Base-by-base conservation (phyloP, 1,140 invertebrate genomes). In the Lasaia peninsularis region DNA sequence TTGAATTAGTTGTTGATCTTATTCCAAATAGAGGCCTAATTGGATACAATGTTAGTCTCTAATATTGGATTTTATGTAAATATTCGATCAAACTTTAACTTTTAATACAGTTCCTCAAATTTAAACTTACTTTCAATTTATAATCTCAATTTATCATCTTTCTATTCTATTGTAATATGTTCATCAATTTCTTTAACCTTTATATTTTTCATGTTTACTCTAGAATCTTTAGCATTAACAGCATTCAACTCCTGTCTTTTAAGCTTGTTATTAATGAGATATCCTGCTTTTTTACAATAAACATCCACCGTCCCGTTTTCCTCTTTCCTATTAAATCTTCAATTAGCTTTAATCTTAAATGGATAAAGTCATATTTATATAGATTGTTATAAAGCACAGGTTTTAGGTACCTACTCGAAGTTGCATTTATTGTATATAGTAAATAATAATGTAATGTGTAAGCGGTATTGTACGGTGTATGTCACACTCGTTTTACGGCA, bases 401-500 rank as follows among this genome's bases (percentile, higher is more conserved):
- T 86, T 83, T 67, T 86, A 86, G 81, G 80, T 78, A 81, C 40
- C 40, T 44, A 44, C 73, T 83, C 69, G 68, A 81, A 79, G 78
- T 81, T 85, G 83, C 83, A 86, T 88, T 83, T 84, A 85, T 78
- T 83, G 78, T 83, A 79, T 75, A 87, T 87, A 87, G 82, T 81
- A 61, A 61, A 51, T 44, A 56, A 61, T 56, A 82, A 79, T 60
- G 73, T 78, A 75, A 71, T 69, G 50, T 69, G 50, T 83, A 83
- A 81, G 75, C 71, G 71, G 70, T 80, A 84, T 63, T 67, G 67
- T 80, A 84, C 73, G 73, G 82, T 86, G 80, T 78, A 71, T 53
- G 67, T 73, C 78, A 86, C 85, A 88, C 85, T 88, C 82, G 85
- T 88, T 88, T 88, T 88, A 82, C 73, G 81, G 85, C 85, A 88